phyloP scores from a whole-genome alignment of 2,797 vertebrate species.

The Melanotaenia pygmaea region DNA sequence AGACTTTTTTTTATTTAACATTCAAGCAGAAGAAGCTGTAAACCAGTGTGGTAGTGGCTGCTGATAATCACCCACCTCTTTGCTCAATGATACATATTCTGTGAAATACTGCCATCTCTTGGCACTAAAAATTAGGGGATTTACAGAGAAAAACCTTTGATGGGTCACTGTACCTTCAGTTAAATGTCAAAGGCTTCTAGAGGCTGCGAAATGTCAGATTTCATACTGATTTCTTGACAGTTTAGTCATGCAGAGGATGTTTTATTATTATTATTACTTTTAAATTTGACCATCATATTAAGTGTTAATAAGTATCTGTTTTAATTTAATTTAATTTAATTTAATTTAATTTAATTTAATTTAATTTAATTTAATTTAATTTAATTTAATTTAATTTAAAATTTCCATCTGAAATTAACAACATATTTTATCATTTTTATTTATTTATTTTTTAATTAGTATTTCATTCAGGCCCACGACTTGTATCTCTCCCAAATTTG shows the following conservation, averaged over 20 bases:
- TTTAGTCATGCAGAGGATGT: constrained; percentile 7
- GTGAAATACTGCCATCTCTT: constrained; percentile 97
- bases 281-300: not conserved
- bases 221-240: constrained; percentile 2
- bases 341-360: not conserved
- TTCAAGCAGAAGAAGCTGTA: constrained; percentile 74
- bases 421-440: no score
- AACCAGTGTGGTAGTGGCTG: constrained; percentile 61
- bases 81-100: constrained; percentile 82
- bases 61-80: constrained; percentile 54
- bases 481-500: not conserved
- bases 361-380: no score
- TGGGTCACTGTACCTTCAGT: constrained; percentile 40
- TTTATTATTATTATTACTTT: not conserved
- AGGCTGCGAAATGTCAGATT: constrained; percentile 22
- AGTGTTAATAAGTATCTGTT: no score
- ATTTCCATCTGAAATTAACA: no score
- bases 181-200: constrained; percentile 47
- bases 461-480: not conserved
- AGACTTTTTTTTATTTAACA: constrained; percentile 50
- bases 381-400: no score
- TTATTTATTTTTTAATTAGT: not conserved
- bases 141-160: constrained; percentile 11
- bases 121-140: constrained; percentile 55
- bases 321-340: not conserved